Conservation (phyloP, 2,888 invertebrate genomes). For the Cinara cedri region DNA sequence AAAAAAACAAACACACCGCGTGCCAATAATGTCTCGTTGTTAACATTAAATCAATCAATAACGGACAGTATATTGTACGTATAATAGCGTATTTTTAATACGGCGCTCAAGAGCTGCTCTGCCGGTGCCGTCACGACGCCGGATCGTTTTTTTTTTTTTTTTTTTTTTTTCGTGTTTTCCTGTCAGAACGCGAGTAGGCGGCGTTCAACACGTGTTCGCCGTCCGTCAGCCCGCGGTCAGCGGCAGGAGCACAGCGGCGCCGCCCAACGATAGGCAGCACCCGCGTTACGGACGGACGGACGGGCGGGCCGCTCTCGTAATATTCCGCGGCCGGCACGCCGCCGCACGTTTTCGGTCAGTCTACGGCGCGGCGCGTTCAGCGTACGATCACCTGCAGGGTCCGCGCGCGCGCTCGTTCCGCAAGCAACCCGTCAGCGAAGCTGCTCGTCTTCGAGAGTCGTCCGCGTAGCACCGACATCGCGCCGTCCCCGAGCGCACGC, state of each 20-base stretch:
- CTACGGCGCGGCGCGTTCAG: not conserved
- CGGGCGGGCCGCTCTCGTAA: too few relatives aligned
- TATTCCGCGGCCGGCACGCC: not conserved
- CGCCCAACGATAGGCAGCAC: not conserved
- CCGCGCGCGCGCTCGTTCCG: not conserved
- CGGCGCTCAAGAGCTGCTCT: not conserved
- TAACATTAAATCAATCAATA: too few relatives aligned
- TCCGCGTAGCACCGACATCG: not conserved
- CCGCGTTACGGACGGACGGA: not conserved
- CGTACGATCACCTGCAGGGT: too few relatives aligned
- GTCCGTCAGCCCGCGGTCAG: not conserved
- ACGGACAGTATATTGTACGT: too few relatives aligned
- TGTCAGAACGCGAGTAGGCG: not conserved
- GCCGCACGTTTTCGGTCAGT: not conserved
- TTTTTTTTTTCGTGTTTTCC: too few relatives aligned
- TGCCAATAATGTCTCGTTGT: too few relatives aligned
- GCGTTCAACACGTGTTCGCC: constrained; percentile 43
- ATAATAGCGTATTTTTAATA: too few relatives aligned
- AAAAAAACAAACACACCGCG: too few relatives aligned
- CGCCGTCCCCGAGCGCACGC: not conserved
- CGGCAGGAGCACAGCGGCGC: constrained; percentile 10
- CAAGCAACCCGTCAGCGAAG: too few relatives aligned
- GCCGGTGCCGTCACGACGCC: not conserved
- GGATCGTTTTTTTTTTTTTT: too few relatives aligned
- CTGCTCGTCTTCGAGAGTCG: too few relatives aligned